Base-by-base conservation (phyloP, 1,140 invertebrate genomes). In the Fopius arisanus region DNA sequence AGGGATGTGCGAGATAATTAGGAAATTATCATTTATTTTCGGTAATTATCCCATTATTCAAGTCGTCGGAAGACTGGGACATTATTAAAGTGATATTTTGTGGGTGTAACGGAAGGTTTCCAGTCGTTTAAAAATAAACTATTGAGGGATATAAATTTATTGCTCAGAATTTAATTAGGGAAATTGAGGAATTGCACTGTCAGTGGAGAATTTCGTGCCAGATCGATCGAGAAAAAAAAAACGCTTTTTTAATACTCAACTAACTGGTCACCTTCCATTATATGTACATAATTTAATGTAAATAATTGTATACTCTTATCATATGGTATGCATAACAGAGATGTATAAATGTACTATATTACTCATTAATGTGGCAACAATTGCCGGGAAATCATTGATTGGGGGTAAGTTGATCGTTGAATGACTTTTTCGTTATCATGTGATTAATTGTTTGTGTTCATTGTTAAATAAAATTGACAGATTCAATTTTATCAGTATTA, bases 251-350 rank as follows among this genome's bases (percentile, higher is more conserved):
- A 43, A 43, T 40, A 33, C 10, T 5, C 28, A 21, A 29, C 16
- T 7, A 2, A 67, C 43, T 65, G 70, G 70, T n/a, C 66, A 75
- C 70, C 76, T 78, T 78, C 71, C 76, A 68, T 78, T 75, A 73
- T 77, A 78, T 75, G 74, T 78, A 78, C 63, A 78, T 78, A 73
- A 28, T 62, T 75, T 74, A 70, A 75, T 73, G 75, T 78, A 78
- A 68, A 78, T 75, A 78, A 67, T 73, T 77, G 74, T 74, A 73
- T 66, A 75, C 59, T 75, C 65, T 19, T 65, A 74, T 41, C 14
- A 65, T 51, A 54, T 65, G 12, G 19, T 29, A 66, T 28, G 12
- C 23, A 65, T 21, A 31, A 71, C 10, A 14, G 31, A 29, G 28
- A 40, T 65, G 26, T 65, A 72, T 65, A 31, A 65, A 29, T 48